Evolutionary conservation across 2,888 invertebrate species (phyloP), one percentile per base, ranked within the genome.

Genomic region (Congeria kusceri): DNA sequence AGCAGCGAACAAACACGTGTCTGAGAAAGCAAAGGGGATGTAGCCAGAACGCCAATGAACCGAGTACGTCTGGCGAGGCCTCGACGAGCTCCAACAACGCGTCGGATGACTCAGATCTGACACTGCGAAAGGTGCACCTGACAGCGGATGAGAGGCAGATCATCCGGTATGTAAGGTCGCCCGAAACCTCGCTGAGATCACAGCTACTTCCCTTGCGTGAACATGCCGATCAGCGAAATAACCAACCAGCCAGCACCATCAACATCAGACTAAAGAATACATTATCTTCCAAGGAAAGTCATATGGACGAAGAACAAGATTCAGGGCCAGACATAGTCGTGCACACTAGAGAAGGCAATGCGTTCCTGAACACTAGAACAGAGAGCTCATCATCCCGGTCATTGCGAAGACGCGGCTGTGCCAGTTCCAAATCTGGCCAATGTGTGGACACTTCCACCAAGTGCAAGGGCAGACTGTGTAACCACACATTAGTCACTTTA

Each of bases 1-100:
- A 87, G 9, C 86, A 87, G 0, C 87, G 84, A 15, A 72, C 84
- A n/a, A 86, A 86, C 32, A 85, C 86, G 20, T 80, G 85, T 11
- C 80, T 87, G 56, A 80, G 77, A 3, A 88, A 88, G 64, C 64
- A 84, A 5, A 82, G 83, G 53, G 87, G 87, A 62, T 83, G 86
- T 61, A 85, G 84, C 28, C 83, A 86, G 56, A 86, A 87, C 0
- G 65, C 84, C 15, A 81, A 84, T 70, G 85, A 77, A 49, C 80
- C 82, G 13, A 86, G 88, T 32, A 86, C 82, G 27, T 77, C 78
- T 18, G 85, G 80, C n/a, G 88, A 86, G 27, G 74, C 84, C 1
- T 75, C 83, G 11, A 63, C 83, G 13, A 63, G 63, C 4, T 71
- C 71, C 20, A 86, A 83, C 63, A 80, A 86, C 66, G 66, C 74